Evolutionary conservation across 2,113 vertebrate species (phyloP), one percentile per base, ranked within the genome.

Genomic region (Ursus arctos): DNA sequence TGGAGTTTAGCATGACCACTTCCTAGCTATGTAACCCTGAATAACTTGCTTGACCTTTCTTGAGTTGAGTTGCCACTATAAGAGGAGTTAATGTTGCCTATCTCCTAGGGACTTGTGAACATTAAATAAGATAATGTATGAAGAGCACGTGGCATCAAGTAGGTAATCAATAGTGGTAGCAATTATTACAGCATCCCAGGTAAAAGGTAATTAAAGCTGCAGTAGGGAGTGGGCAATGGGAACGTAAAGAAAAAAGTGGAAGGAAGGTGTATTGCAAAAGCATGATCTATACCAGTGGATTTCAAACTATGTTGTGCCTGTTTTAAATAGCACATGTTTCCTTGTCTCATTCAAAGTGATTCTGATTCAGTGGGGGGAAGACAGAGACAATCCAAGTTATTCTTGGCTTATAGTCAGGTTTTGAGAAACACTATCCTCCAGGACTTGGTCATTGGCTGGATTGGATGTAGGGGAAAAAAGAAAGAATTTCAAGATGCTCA

Each of bases 81-180:
- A 83, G 33, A 33, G 92, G 43, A 94, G 28, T 65, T 95, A 53
- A 65, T 40, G 22, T 9, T 82, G 16, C 40, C 36, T 49, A 28
- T n/a, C 19, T 87, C 49, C 55, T 36, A 59, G 28, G 33, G 22
- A 80, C 24, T 10, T 90, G 40, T 51, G 21, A 63, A 57, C 40
- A 92, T 92, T 89, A 96, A 87, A 72, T 81, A 76, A 90, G 55
- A 53, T 81, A 82, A 87, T 51, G 31, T n/a, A 55, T 72, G 40
- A 59, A 80, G 96, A 93, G 21, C 21, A 93, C 2, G n/a, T 88
- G 81, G 28, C 31, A 59, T 84, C 43, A 95, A 40, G 21, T 24
- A 63, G 49, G 13, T 36, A 83, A 12, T 72, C 47, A 85, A 57
- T 4, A 53, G 65, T 55, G 33, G 31, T 2, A 47, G 65, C 12